Evolutionary conservation across 2,797 vertebrate genomes (phyloP).

Genomic region (Hoplostethus mediterraneus): DNA sequence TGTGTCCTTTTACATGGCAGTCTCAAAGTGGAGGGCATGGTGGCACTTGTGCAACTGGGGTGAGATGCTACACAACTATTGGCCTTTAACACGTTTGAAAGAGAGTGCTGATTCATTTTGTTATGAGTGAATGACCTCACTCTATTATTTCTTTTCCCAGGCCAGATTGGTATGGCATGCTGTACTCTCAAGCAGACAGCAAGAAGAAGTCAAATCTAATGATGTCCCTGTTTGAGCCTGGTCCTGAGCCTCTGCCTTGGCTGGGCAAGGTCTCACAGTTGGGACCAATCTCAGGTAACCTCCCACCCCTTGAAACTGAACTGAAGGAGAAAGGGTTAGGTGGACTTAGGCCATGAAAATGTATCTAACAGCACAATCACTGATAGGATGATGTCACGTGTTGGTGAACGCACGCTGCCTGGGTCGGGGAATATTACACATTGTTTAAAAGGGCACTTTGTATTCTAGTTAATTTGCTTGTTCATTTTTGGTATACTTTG

Average conservation of each 20-base stretch:
- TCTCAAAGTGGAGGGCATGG: conserved; percentile 99
- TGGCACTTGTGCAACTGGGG: conserved; percentile 97
- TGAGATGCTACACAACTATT: conserved; percentile 68
- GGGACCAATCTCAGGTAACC: conserved; percentile 96
- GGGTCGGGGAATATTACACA: no score
- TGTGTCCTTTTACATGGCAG: conserved; percentile 98
- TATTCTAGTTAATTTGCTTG: no score
- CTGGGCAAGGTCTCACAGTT: conserved; percentile 95
- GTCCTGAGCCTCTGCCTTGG: conserved; percentile 94
- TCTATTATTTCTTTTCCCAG: conserved; percentile 70
- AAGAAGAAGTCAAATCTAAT: conserved; percentile 99
- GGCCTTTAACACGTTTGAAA: neutral
- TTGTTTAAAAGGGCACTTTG: no score
- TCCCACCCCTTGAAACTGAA: neutral
- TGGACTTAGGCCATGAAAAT: no score
- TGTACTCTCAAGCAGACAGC: conserved; percentile 99
- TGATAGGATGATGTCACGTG: no score
- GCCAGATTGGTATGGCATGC: conserved; percentile 96
- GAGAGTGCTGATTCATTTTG: neutral
- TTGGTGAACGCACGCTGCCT: no score
- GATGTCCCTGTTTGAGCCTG: conserved; percentile 98
- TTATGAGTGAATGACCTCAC: neutral
- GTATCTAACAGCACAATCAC: no score
- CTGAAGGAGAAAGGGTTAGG: no score
- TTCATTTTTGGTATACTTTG: no score